Conservation (phyloP, 2,888 invertebrate genomes). For the Cantharis flavilabris region DNA sequence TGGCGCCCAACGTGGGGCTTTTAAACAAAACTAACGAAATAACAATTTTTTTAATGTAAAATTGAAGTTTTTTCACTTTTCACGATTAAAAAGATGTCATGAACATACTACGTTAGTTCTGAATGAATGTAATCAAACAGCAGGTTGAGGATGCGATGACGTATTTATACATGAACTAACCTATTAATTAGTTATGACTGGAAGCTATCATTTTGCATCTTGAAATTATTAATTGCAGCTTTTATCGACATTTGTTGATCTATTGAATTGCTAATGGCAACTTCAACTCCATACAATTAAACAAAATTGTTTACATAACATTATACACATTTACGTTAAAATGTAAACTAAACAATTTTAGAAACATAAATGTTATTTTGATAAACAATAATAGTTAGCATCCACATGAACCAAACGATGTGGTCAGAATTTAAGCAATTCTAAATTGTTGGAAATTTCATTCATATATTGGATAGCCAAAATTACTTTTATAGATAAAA, state of each 20-base stretch:
- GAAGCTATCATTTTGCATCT: not conserved
- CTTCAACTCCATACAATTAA: not conserved
- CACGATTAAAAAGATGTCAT: too few relatives aligned
- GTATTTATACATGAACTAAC: not conserved
- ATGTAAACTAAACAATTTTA: not conserved
- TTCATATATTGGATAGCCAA: not conserved
- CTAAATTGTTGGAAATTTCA: not conserved
- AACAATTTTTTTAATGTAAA: too few relatives aligned
- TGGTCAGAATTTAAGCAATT: not conserved
- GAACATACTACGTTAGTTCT: too few relatives aligned
- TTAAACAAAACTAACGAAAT: too few relatives aligned
- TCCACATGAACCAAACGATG: not conserved
- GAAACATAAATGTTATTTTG: not conserved
- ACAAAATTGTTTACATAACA: not conserved
- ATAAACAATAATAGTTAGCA: not conserved
- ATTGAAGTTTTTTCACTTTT: too few relatives aligned
- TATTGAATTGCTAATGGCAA: not conserved
- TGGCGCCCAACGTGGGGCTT: too few relatives aligned
- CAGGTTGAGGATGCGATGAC: too few relatives aligned
- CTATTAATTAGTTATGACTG: not conserved
- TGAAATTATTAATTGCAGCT: not conserved
- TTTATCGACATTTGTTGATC: not conserved
- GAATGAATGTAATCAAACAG: too few relatives aligned
- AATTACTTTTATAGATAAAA: too few relatives aligned
- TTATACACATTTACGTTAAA: not conserved